Base-by-base conservation (phyloP, 2,113 vertebrate genomes). In the Columba janthina region DNA sequence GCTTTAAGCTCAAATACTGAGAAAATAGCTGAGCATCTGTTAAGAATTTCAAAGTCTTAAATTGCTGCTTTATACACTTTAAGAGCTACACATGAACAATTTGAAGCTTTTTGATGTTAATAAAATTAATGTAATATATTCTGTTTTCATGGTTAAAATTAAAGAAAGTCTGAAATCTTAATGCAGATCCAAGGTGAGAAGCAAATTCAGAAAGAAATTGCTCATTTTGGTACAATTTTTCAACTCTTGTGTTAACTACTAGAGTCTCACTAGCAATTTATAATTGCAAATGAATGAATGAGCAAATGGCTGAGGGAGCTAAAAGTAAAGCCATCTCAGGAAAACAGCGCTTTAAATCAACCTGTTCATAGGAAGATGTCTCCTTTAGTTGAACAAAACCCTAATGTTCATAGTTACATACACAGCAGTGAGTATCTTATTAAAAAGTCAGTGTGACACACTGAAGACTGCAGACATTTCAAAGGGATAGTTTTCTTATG, bases 1-100 rank as follows among this genome's bases (percentile, higher is more conserved):
- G 85, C 93, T 96, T 89, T 92, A 93, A 95, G 73, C 70, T 90
- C 60, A 85, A 96, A 92, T 71, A 85, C 78, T 77, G 62, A 92
- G 80, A 92, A 89, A 44, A 54, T n/a, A 91, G 66, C 64, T 65
- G 71, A 96, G 78, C 66, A 90, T 90, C 95, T 94, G 88, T 66
- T 95, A 92, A 84, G 86, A 94, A 95, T 94, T 95, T 97, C 94
- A 94, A 95, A 92, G 92, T 92, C 83, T 90, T 96, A 94, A 96
- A 92, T 64, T 91, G 67, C 66, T 88, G 79, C 83, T 93, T 94
- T 96, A 89, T 93, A 90, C 42, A 80, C 86, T 94, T 91, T 89
- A 92, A 96, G 93, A 91, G 76, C 78, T 91, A 81, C 89, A 96
- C 26, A n/a, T 86, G 91, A 95, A 86, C 89, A 86, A 90, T 96